phyloP scores from a whole-genome alignment of 2,113 vertebrate species.

The Spermophilus dauricus region DNA sequence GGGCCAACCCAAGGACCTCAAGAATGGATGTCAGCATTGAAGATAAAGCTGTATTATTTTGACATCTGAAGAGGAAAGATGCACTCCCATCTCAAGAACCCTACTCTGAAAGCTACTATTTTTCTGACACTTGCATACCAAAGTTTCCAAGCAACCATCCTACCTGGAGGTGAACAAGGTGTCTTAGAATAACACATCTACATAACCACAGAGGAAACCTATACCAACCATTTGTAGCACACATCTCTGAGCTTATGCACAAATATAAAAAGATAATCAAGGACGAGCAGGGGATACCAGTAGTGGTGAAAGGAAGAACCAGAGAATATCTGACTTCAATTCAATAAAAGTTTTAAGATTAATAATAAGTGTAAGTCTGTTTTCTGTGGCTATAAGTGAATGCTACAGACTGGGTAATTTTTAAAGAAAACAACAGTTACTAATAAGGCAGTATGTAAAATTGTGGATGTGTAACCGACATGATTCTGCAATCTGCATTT shows the following conservation, averaged over 20 bases:
- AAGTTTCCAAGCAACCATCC: not conserved
- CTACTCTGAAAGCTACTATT: not conserved
- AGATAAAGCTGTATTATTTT: not conserved
- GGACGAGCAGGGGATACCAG: not conserved
- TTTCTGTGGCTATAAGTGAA: not conserved
- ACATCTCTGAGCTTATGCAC: not conserved
- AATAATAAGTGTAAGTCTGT: not conserved
- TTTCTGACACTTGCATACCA: not conserved
- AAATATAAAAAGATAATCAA: not conserved
- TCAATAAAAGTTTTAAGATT: slow-evolving; percentile 15
- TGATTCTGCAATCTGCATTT: no score
- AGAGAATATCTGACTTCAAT: not conserved
- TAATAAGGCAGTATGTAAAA: no score
- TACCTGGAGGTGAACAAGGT: not conserved
- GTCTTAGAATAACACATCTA: not conserved
- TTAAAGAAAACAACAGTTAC: not conserved
- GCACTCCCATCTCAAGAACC: not conserved
- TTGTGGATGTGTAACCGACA: no score
- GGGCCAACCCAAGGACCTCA: not conserved
- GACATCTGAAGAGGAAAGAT: not conserved
- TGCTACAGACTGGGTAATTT: not conserved
- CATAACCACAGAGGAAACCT: not conserved
- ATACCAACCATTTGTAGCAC: not conserved
- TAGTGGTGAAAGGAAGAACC: not conserved
- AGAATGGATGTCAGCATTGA: not conserved